phyloP scores from a whole-genome alignment of 2,888 invertebrate species.

The Volucella zonaria region DNA sequence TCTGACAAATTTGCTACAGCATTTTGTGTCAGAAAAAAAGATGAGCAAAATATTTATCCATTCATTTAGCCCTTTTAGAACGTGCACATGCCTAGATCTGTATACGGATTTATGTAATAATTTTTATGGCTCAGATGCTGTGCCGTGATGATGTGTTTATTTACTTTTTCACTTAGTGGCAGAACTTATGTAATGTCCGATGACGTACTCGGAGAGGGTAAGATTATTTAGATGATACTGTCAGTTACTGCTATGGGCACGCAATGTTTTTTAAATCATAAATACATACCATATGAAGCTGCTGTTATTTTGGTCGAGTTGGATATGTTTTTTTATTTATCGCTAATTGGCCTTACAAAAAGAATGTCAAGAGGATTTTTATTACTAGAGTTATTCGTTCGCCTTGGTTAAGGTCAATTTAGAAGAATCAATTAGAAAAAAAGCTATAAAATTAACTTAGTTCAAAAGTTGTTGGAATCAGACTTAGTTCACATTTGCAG shows the following conservation, averaged over 20 bases:
- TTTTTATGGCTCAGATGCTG: slow-evolving; percentile 4
- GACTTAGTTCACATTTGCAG: no score
- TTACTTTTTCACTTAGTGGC: slow-evolving; percentile 29
- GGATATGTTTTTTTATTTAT: slow-evolving; percentile 18
- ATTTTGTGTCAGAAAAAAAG: not conserved
- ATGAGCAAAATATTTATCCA: slow-evolving; percentile 34
- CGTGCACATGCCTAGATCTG: slow-evolving; percentile 15
- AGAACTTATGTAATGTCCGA: slow-evolving; percentile 48
- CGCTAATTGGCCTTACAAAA: slow-evolving; percentile 12
- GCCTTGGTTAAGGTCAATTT: not conserved
- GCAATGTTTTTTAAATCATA: slow-evolving; percentile 11
- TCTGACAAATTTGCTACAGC: not conserved
- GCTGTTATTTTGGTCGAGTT: not conserved
- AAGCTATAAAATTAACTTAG: no score
- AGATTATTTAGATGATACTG: slow-evolving; percentile 8
- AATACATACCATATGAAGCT: slow-evolving; percentile 20
- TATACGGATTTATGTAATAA: not conserved
- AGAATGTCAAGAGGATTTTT: not conserved
- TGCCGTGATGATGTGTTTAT: slow-evolving; percentile 29
- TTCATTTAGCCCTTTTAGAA: slow-evolving; percentile 47
- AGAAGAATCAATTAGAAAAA: no score
- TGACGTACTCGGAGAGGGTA: slow-evolving; percentile 28
- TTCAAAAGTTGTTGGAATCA: no score
- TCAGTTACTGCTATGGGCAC: slow-evolving; percentile 26
- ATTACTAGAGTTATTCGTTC: not conserved